These are phyloP conservation scores for Hippopotamus amphibius DNA, from an alignment of 2,113 vertebrate species.

Conservation along the genomic window DNA sequence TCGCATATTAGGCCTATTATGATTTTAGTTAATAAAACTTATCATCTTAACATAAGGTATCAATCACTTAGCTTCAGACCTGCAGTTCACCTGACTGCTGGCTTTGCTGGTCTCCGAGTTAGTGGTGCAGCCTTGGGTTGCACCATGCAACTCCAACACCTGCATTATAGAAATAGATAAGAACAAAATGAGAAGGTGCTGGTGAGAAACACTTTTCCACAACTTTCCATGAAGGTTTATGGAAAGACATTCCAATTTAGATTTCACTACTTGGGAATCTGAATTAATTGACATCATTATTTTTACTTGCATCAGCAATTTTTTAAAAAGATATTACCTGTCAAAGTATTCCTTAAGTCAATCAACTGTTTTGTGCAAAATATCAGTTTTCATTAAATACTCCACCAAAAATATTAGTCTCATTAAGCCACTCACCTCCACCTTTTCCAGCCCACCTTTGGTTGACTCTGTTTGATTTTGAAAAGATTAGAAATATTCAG, in stretches of 20 bases:
- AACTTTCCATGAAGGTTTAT: neutral
- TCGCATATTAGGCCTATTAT: neutral
- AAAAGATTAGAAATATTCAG: slow-evolving; percentile 34
- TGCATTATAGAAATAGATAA: neutral
- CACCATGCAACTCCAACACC: neutral
- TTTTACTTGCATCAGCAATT: slow-evolving; percentile 16
- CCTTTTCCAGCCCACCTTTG: neutral
- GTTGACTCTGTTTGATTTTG: neutral
- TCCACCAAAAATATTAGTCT: slow-evolving; percentile 25
- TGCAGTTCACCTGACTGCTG: neutral
- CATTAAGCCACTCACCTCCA: neutral
- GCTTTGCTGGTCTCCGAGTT: neutral
- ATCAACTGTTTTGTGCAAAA: slow-evolving; percentile 46
- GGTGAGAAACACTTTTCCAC: neutral
- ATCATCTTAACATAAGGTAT: neutral
- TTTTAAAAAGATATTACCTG: slow-evolving; percentile 38
- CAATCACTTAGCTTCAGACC: neutral
- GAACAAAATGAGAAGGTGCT: neutral
- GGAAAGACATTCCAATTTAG: slow-evolving; percentile 28
- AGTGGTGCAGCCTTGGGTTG: neutral
- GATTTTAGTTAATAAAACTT: neutral
- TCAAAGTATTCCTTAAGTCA: slow-evolving; percentile 51
- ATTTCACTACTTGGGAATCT: slow-evolving; percentile 9
- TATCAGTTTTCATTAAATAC: slow-evolving; percentile 53
- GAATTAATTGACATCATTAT: slow-evolving; percentile 62